phyloP scores from a whole-genome alignment of 2,797 vertebrate species.

The Erithacus rubecula region DNA sequence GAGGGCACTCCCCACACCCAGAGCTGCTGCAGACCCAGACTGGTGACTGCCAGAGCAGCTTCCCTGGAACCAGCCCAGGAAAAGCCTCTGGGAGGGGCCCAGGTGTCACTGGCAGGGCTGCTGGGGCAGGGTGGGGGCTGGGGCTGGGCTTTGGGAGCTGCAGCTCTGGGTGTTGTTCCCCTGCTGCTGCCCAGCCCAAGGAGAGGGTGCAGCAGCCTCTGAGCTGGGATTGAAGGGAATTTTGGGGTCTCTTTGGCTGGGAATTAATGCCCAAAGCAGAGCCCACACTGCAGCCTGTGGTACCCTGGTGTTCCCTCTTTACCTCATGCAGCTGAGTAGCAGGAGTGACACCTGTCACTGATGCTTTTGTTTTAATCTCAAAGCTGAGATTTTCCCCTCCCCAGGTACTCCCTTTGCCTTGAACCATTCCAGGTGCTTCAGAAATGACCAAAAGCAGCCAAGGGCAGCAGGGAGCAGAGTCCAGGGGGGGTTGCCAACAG shows the following conservation, averaged over 20 bases:
- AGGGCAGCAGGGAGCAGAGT: not conserved
- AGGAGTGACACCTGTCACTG: not conserved
- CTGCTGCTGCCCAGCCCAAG: not conserved
- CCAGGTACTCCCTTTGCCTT: not conserved
- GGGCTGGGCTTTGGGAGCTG: not conserved
- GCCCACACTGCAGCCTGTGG: not conserved
- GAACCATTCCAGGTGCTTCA: not conserved
- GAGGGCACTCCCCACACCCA: not conserved
- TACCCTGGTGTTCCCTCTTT: not conserved
- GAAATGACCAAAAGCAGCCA: not conserved
- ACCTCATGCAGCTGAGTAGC: not conserved
- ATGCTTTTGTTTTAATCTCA: not conserved
- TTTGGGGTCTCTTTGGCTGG: not conserved
- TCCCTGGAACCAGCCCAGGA: not conserved
- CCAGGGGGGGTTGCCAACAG: not conserved
- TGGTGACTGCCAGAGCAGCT: not conserved
- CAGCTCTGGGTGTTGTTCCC: not conserved
- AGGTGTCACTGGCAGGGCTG: rapidly evolving
- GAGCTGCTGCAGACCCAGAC: not conserved
- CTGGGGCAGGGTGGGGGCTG: not conserved
- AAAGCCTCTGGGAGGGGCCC: not conserved
- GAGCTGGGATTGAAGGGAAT: not conserved
- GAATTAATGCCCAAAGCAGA: not conserved
- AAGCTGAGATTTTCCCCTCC: not conserved
- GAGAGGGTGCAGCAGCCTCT: not conserved